phyloP scores from a whole-genome alignment of 2,888 invertebrate species.

The Ecdyonurus torrentis region DNA sequence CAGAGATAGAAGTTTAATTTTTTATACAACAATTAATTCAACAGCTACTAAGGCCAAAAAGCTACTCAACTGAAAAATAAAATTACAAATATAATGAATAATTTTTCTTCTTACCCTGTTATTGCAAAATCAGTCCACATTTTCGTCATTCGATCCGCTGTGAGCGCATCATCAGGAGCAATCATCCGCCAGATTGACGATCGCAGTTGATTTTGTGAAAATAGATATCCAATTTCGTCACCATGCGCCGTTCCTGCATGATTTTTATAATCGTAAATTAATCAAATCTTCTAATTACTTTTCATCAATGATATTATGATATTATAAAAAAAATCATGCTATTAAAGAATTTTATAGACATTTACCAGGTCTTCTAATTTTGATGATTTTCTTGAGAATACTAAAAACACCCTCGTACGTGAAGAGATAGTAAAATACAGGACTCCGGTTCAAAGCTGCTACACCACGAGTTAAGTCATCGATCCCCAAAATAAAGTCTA shows the following conservation, averaged over 20 bases:
- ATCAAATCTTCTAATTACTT: neutral
- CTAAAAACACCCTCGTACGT: conserved; percentile 7
- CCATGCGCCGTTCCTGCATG: conserved; percentile 12
- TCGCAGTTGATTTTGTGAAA: conserved; percentile 4
- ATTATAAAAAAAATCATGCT: neutral
- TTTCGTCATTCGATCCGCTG: conserved; percentile 6
- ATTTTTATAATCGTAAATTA: neutral
- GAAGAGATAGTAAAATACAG: conserved; percentile 6
- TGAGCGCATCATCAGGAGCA: conserved; percentile 7
- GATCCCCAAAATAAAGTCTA: conserved; percentile 6
- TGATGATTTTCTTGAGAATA: conserved; percentile 4
- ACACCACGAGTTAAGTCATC: neutral
- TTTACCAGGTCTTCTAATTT: conserved; percentile 3
- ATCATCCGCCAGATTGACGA: conserved; percentile 2
- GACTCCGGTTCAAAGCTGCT: neutral
- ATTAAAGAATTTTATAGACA: neutral
- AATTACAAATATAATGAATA: neutral
- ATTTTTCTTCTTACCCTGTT: conserved; percentile 9
- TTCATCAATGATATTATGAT: neutral
- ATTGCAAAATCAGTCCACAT: conserved; percentile 14
- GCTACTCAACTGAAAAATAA: neutral
- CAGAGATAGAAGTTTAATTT: neutral
- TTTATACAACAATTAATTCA: neutral
- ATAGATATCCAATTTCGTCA: conserved; percentile 13
- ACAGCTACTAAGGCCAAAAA: neutral